phyloP scores from a whole-genome alignment of 2,888 invertebrate species.

The Noctua janthe region DNA sequence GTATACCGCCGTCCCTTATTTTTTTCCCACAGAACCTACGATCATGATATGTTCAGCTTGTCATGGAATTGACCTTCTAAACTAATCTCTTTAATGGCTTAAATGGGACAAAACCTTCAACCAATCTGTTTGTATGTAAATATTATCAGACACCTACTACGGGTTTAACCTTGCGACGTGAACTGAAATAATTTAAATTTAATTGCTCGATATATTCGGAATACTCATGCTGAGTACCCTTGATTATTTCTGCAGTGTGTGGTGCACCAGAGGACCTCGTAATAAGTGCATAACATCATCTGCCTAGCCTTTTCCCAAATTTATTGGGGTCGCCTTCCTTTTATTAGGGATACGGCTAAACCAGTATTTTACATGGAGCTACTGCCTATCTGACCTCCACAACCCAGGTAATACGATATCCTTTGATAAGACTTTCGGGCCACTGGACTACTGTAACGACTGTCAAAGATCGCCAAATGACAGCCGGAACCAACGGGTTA shows the following conservation, averaged over 20 bases:
- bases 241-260: background rate
- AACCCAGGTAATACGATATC: too few relatives aligned
- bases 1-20: background rate
- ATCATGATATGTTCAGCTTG: background rate
- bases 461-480: too few relatives aligned
- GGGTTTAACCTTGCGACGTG: conserved; percentile 50
- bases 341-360: too few relatives aligned
- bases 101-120: conserved; percentile 43
- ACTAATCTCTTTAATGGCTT: background rate
- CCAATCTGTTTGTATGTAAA: conserved; percentile 54
- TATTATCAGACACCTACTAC: conserved; percentile 52
- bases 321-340: too few relatives aligned
- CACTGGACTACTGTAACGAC: too few relatives aligned
- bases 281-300: too few relatives aligned
- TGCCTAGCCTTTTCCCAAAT: too few relatives aligned
- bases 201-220: conserved; percentile 9
- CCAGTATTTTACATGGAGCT: too few relatives aligned
- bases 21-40: background rate
- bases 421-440: too few relatives aligned
- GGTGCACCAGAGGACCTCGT: too few relatives aligned
- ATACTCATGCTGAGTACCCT: background rate
- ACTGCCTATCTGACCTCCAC: too few relatives aligned
- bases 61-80: conserved; percentile 15
- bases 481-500: too few relatives aligned
- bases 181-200: conserved; percentile 33